Conservation (phyloP, 2,797 vertebrate species). For the Poecilia wingei region DNA sequence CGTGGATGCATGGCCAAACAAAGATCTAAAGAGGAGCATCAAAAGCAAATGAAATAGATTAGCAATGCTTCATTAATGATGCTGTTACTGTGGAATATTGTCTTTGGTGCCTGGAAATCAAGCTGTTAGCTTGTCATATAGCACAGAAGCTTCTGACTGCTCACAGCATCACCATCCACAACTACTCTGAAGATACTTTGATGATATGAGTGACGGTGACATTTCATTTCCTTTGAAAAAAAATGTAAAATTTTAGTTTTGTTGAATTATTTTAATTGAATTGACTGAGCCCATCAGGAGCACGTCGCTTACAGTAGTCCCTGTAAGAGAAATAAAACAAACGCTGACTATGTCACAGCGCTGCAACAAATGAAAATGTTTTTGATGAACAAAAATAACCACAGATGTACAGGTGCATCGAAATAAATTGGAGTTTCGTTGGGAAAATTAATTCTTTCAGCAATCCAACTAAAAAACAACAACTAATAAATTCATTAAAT, state of each 20-base stretch:
- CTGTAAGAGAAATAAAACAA: neutral
- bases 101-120: neutral
- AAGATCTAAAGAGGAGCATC: neutral
- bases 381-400: neutral
- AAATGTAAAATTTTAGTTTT: no score
- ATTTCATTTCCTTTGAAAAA: no score
- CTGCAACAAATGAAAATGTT: neutral
- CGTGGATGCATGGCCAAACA: neutral
- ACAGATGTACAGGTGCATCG: neutral
- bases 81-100: no score
- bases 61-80: neutral
- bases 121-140: neutral
- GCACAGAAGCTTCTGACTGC: neutral
- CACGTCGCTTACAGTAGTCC: slow-evolving; percentile 44
- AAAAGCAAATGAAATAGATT: neutral
- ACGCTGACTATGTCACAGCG: neutral
- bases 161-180: no score
- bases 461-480: neutral
- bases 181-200: no score
- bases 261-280: no score
- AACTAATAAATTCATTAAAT: neutral
- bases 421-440: neutral
- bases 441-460: neutral
- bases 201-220: no score
- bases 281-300: slow-evolving; percentile 69